Evolutionary conservation across 2,888 invertebrate genomes (phyloP).

Genomic region (Erebia ligea): DNA sequence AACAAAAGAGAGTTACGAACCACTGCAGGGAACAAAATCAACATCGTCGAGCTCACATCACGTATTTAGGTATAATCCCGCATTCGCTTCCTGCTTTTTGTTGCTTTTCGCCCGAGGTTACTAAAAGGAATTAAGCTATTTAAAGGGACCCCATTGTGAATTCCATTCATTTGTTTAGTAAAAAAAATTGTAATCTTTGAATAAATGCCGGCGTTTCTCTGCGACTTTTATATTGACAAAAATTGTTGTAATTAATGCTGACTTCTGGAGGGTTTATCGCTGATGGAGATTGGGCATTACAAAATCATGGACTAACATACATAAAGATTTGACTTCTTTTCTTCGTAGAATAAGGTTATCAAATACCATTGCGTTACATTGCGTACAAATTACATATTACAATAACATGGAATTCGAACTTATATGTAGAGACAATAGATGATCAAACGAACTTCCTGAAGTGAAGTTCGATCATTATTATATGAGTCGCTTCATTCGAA

Average conservation of each 20-base stretch:
- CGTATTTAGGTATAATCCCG: constrained; percentile 74
- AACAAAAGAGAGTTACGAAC: constrained; percentile 61
- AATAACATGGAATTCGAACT: too few relatives aligned
- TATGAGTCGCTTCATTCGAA: too few relatives aligned
- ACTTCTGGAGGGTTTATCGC: too few relatives aligned
- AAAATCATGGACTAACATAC: too few relatives aligned
- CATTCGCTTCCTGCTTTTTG: constrained; percentile 78
- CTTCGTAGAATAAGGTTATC: too few relatives aligned
- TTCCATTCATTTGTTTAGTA: constrained; percentile 18
- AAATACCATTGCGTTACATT: too few relatives aligned
- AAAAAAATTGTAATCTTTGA: constrained; percentile 9
- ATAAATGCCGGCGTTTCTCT: constrained; percentile 20
- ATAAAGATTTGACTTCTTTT: too few relatives aligned
- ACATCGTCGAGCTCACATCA: constrained; percentile 74
- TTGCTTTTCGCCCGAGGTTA: constrained; percentile 57
- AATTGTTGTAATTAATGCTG: background rate
- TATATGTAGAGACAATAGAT: too few relatives aligned
- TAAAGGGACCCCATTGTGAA: constrained; percentile 55
- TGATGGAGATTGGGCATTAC: too few relatives aligned
- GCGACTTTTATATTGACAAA: constrained; percentile 3
- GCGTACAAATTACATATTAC: too few relatives aligned
- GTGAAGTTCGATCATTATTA: too few relatives aligned
- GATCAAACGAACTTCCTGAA: too few relatives aligned
- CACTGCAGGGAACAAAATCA: constrained; percentile 67
- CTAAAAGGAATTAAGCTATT: constrained; percentile 62